These are phyloP conservation scores for Pemphredon lugubris DNA, from an alignment of 2,888 invertebrate species.

Conservation along the genomic window DNA sequence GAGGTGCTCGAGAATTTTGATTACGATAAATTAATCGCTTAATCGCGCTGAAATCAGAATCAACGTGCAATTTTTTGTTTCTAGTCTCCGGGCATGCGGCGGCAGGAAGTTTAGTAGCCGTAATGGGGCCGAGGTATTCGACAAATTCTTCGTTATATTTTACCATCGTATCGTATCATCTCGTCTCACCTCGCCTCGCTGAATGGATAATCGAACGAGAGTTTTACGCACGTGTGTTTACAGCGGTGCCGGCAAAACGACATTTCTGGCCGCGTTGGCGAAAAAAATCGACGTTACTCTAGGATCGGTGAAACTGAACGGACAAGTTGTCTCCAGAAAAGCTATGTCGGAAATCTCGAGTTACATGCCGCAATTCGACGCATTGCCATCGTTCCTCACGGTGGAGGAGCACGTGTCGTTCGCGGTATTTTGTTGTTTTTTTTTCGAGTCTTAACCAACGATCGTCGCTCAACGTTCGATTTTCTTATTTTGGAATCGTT, in stretches of 20 bases:
- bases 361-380: constrained; percentile 87
- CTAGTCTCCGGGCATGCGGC: constrained; percentile 76
- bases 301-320: constrained; percentile 81
- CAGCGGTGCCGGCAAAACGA: constrained; percentile 85
- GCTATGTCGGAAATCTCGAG: constrained; percentile 82
- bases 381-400: constrained; percentile 85
- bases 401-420: constrained; percentile 87
- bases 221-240: too few species aligned
- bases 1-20: constrained; percentile 41
- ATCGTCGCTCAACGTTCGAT: too few species aligned
- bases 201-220: too few species aligned
- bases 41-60: not conserved
- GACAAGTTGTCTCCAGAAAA: constrained; percentile 81
- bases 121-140: constrained; percentile 79
- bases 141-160: not conserved
- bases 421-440: constrained; percentile 82
- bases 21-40: not conserved
- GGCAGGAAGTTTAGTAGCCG: constrained; percentile 75
- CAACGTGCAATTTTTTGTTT: not conserved
- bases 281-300: constrained; percentile 82
- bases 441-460: too few species aligned
- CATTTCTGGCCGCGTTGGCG: constrained; percentile 83
- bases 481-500: too few species aligned
- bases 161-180: too few species aligned
- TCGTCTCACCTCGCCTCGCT: too few species aligned